phyloP scores from a whole-genome alignment of 2,888 invertebrate species.

The Fragum whitleyi region DNA sequence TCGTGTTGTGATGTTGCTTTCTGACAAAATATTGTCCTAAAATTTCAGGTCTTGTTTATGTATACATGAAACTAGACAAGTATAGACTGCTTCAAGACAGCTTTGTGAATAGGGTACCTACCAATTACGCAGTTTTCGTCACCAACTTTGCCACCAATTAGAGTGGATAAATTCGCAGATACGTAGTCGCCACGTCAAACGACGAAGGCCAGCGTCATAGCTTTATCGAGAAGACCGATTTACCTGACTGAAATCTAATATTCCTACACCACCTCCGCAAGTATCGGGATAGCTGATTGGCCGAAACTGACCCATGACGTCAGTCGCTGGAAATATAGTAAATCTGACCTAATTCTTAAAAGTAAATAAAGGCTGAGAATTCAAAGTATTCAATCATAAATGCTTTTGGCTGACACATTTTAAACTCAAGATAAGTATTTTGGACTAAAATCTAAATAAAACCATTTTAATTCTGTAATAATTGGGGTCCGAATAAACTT shows the following conservation, averaged over 20 bases:
- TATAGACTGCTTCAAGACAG: constrained; percentile 42
- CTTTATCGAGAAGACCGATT: constrained; percentile 77
- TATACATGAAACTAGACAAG: constrained; percentile 14
- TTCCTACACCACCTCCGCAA: constrained; percentile 65
- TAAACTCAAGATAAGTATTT: too few species aligned
- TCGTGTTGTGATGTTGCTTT: constrained; percentile 9
- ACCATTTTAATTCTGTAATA: too few species aligned
- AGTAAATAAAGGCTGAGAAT: not conserved
- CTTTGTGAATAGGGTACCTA: constrained; percentile 85
- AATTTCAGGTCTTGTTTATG: not conserved
- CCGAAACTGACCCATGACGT: constrained; percentile 43
- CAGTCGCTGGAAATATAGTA: constrained; percentile 24
- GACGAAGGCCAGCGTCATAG: constrained; percentile 83
- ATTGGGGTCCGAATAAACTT: not conserved
- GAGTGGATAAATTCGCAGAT: constrained; percentile 96
- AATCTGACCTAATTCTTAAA: constrained; percentile 1
- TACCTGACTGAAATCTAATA: constrained; percentile 62
- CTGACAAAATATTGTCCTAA: not conserved
- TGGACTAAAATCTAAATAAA: too few species aligned
- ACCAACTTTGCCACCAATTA: constrained; percentile 96
- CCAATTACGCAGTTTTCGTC: constrained; percentile 97
- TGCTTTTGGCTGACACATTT: too few species aligned
- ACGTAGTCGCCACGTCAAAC: constrained; percentile 89
- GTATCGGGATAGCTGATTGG: constrained; percentile 39
- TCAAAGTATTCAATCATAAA: too few species aligned